These are phyloP conservation scores for Lithophane ornitopus DNA, from an alignment of 2,888 invertebrate species.

Conservation along the genomic window DNA sequence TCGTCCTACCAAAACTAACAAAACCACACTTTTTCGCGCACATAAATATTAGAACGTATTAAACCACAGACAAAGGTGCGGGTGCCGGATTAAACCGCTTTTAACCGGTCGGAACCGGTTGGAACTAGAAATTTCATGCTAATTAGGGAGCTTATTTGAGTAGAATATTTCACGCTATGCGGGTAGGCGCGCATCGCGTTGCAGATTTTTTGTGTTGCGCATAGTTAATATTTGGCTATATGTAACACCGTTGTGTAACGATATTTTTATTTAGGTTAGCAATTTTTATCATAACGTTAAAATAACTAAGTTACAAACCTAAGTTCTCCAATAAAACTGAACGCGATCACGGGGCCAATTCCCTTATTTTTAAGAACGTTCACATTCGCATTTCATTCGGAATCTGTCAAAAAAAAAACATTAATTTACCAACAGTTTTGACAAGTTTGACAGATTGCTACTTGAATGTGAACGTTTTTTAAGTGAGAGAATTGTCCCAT, in stretches of 20 bases:
- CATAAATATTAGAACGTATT: slow-evolving; percentile 55
- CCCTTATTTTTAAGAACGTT: no score
- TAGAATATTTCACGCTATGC: slow-evolving; percentile 55
- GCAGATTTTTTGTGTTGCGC: slow-evolving; percentile 54
- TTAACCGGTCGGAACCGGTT: slow-evolving; percentile 39
- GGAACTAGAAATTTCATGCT: slow-evolving; percentile 60
- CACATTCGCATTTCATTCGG: no score
- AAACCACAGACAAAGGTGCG: slow-evolving; percentile 57
- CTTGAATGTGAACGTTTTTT: no score
- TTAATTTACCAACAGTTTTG: no score
- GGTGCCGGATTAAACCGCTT: slow-evolving; percentile 45
- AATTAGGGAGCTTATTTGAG: slow-evolving; percentile 60
- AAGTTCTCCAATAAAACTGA: no score
- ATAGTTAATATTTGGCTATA: slow-evolving; percentile 33
- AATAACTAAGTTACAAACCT: no score
- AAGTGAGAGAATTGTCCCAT: no score
- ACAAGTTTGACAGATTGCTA: no score
- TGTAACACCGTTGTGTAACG: slow-evolving; percentile 38
- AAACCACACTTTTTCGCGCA: slow-evolving; percentile 48
- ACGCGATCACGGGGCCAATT: no score
- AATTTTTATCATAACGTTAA: neutral
- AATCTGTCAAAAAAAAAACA: no score
- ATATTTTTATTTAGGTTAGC: neutral
- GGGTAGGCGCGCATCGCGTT: slow-evolving; percentile 43
- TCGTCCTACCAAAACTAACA: slow-evolving; percentile 20